Evolutionary conservation across 1,140 invertebrate species (phyloP).

Genomic region (Akabosia matsudoensis): DNA sequence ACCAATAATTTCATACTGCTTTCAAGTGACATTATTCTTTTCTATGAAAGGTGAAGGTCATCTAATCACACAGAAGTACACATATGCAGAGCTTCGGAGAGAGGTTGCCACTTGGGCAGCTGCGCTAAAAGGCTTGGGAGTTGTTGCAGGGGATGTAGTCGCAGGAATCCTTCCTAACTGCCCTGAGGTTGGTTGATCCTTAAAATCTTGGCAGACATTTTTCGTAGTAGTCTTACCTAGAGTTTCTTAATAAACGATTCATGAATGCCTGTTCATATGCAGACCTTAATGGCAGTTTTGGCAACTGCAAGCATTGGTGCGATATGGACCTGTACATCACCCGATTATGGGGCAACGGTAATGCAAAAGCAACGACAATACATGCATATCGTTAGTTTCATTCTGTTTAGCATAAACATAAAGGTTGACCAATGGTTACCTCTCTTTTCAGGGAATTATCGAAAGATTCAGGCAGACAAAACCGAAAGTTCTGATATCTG

Average conservation of each 20-base stretch:
- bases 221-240: background rate
- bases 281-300: constrained; percentile 57
- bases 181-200: constrained; percentile 29
- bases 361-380: no score
- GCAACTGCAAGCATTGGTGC: constrained; percentile 58
- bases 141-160: constrained; percentile 54
- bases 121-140: constrained; percentile 52
- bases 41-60: constrained; percentile 52
- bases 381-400: background rate
- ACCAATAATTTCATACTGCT: no score
- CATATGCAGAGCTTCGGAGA: constrained; percentile 51
- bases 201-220: background rate
- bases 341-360: constrained; percentile 60
- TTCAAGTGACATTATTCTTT: no score
- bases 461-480: constrained; percentile 57
- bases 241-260: background rate
- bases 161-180: constrained; percentile 53
- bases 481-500: constrained; percentile 58
- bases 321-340: constrained; percentile 60
- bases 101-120: constrained; percentile 52
- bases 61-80: constrained; percentile 49
- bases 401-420: background rate
- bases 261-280: no score
- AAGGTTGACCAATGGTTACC: no score
- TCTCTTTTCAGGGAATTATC: constrained; percentile 54